Evolutionary conservation across 92 coral and sea anemone genomes (phyloP).

Genomic region (Porites cylindrica): DNA sequence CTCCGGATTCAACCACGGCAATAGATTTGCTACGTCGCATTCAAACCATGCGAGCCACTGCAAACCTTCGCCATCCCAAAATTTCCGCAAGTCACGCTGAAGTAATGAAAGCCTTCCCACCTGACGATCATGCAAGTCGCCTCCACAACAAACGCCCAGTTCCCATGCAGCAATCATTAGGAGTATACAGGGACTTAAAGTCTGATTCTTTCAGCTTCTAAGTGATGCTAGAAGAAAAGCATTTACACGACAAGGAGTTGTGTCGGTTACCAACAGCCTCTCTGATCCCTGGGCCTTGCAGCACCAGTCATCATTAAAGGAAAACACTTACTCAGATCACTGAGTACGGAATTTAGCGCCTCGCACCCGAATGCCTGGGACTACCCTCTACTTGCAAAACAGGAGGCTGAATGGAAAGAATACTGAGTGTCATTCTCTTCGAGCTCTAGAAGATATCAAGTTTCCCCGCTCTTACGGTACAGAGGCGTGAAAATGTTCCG

Average conservation of each 20-base stretch:
- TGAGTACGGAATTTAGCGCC: constrained; percentile 49
- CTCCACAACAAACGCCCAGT: constrained; percentile 45
- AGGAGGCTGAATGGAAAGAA: constrained; percentile 53
- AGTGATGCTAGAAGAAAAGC: constrained; percentile 41
- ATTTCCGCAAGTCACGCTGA: constrained; percentile 51
- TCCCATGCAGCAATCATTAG: constrained; percentile 66
- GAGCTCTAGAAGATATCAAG: constrained; percentile 24
- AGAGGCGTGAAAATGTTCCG: background rate
- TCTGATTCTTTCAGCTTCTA: constrained; percentile 59
- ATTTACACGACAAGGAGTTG: constrained; percentile 60
- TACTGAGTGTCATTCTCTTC: constrained; percentile 43
- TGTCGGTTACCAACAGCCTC: constrained; percentile 57
- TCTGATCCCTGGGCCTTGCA: constrained; percentile 59
- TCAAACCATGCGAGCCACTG: constrained; percentile 63
- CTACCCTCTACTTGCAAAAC: constrained; percentile 43
- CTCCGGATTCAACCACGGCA: constrained; percentile 40
- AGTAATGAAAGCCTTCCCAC: constrained; percentile 59
- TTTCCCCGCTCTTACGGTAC: constrained; percentile 38
- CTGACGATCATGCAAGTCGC: constrained; percentile 56
- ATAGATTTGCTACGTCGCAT: constrained; percentile 57
- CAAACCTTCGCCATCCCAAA: constrained; percentile 69
- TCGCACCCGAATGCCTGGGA: constrained; percentile 44
- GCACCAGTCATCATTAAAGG: constrained; percentile 63
- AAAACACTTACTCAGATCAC: constrained; percentile 53
- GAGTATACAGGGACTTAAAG: constrained; percentile 66